These are phyloP conservation scores for Trinectes maculatus DNA, from an alignment of 2,113 vertebrate genomes.

Conservation along the genomic window DNA sequence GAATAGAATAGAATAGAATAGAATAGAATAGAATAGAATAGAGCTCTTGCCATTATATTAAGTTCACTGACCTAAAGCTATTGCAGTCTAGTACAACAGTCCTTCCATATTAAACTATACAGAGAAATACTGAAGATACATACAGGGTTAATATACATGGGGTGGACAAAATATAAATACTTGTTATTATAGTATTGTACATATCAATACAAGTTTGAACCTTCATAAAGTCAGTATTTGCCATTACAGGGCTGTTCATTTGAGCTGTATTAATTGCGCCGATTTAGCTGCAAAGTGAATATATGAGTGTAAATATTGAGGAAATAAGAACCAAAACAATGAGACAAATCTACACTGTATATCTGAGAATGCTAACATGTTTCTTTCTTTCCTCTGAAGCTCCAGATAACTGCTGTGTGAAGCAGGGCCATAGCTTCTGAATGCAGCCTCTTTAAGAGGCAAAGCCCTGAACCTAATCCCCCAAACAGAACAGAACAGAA, in stretches of 20 bases:
- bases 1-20: not conserved
- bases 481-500: not conserved
- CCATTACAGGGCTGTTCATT: not conserved
- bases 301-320: not conserved
- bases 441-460: conserved; percentile 11
- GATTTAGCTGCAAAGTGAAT: not conserved
- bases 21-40: not conserved
- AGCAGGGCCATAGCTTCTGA: not conserved
- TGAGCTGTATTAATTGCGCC: not conserved
- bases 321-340: not conserved
- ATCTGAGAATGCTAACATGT: conserved; percentile 22
- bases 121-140: not conserved
- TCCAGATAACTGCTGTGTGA: conserved; percentile 11
- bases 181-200: not conserved
- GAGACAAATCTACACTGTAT: not conserved
- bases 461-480: not conserved
- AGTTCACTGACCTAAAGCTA: not conserved
- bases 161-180: not conserved
- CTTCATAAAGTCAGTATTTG: not conserved
- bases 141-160: not conserved
- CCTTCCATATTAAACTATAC: no score
- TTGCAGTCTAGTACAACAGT: not conserved
- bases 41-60: not conserved
- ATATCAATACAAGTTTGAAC: not conserved
- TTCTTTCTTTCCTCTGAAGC: conserved; percentile 20